phyloP scores from a whole-genome alignment of 2,888 invertebrate species.

The Notodonta dromedarius region DNA sequence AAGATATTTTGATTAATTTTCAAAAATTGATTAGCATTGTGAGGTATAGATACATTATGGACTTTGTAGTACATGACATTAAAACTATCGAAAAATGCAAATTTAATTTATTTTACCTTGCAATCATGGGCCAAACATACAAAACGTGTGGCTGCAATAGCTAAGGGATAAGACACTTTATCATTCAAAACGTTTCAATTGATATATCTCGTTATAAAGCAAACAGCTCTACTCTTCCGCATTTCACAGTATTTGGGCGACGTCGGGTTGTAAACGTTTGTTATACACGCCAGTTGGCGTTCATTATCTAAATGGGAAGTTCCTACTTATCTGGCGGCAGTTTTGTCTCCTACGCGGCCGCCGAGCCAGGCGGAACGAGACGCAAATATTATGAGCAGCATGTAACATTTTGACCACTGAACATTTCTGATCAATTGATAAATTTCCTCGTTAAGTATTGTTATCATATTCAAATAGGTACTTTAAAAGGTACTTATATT shows the following conservation, averaged over 20 bases:
- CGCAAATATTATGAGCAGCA: conserved; percentile 1
- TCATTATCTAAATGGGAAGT: conserved; percentile 73
- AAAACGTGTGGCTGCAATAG: neutral
- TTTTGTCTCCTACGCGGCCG: conserved; percentile 56
- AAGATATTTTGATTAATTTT: too few species aligned
- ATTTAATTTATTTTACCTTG: too few species aligned
- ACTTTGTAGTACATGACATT: too few species aligned
- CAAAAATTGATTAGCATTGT: too few species aligned
- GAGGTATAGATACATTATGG: too few species aligned
- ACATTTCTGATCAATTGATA: too few species aligned
- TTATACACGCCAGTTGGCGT: conserved; percentile 37
- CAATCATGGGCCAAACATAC: too few species aligned
- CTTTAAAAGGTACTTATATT: too few species aligned
- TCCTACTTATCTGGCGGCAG: conserved; percentile 66
- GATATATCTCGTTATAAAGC: neutral
- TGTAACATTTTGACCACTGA: neutral
- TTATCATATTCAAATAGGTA: too few species aligned
- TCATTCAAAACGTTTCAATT: neutral
- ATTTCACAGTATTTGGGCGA: conserved; percentile 25
- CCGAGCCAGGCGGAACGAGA: conserved; percentile 4
- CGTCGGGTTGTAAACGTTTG: conserved; percentile 20
- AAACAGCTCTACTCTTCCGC: conserved; percentile 10
- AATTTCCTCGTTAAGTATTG: too few species aligned
- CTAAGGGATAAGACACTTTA: neutral
- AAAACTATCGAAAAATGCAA: too few species aligned